Base-by-base conservation (phyloP, 2,797 vertebrate species). In the Enteromius trimaculatus region DNA sequence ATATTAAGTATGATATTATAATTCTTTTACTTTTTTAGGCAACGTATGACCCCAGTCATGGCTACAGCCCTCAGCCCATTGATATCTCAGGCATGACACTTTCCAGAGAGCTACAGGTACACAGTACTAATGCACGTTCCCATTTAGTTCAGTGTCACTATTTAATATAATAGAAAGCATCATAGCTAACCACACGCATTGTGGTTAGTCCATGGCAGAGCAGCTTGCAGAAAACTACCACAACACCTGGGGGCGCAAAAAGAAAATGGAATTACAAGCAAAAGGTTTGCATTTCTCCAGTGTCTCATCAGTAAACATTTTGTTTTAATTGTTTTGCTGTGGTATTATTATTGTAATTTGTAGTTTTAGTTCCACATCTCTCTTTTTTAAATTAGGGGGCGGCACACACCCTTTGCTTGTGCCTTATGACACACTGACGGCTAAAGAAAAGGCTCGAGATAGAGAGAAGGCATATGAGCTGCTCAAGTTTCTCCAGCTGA, bases 191-290 rank as follows among this genome's bases (percentile, higher is more conserved):
- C 3, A 4, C 49, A 51, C 42, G 11, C 34, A 87, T 23, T 83
- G n/a, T 81, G n/a, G 39, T 0, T 87, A 99, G 97, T 97, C 97
- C 71, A 99, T 98, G 97, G 96, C 96, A 0, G 97, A 99, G 84
- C 97, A 99, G 88, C 88, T 98, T 88, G 97, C 97, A 0, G 97
- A 99, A 91, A 99, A 99, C 88, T 99, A 99, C 84, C 97, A 99
- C 82, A 99, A 99, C 91, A 99, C 97, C 0, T 98, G 97, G 97
- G 97, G 97, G 0, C 93, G 97, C n/a, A 99, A 99, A 93, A 99
- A 98, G 89, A 99, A 99, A 86, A 88, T 95, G 85, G 97, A 98
- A 74, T 92, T 98, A 80, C 97, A 98, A 86, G 83, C 95, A 31
- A 99, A 99, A 92, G 97, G 97, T 97, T 77, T 88, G 87, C 13